phyloP scores from a whole-genome alignment of 2,797 vertebrate genomes.

The Sebastiscus albofasciatus region DNA sequence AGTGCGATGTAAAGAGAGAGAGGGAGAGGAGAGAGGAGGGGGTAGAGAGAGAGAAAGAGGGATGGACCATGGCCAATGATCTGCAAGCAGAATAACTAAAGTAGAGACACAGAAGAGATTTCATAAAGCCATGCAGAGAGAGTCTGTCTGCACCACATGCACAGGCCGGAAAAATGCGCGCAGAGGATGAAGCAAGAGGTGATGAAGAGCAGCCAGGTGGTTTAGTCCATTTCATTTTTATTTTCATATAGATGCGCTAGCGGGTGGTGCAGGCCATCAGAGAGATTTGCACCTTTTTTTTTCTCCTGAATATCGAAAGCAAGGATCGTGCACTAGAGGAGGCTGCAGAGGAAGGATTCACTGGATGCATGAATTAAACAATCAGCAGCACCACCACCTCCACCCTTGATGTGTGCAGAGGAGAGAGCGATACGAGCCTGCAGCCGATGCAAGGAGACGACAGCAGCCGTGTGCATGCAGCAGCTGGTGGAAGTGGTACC shows the following conservation, averaged over 20 bases:
- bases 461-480: slow-evolving; percentile 50
- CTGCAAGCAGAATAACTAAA: slow-evolving; percentile 50
- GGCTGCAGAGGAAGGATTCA: slow-evolving; percentile 21
- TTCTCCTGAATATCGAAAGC: not conserved
- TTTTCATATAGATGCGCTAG: not conserved
- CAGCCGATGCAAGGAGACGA: slow-evolving; percentile 52
- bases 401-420: slow-evolving; percentile 68
- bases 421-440: slow-evolving; percentile 54
- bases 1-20: slow-evolving; percentile 19
- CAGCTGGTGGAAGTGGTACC: slow-evolving; percentile 49
- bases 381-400: not conserved
- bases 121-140: slow-evolving; percentile 19
- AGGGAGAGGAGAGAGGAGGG: not conserved
- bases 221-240: slow-evolving; percentile 18
- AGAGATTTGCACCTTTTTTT: not conserved
- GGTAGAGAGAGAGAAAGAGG: not conserved
- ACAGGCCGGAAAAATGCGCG: not conserved
- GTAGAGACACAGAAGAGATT: slow-evolving; percentile 38
- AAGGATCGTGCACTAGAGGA: slow-evolving; percentile 6
- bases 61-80: slow-evolving; percentile 63
- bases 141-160: not conserved
- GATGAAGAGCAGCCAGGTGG: slow-evolving; percentile 52
- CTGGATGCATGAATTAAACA: slow-evolving; percentile 39
- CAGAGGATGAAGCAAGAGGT: slow-evolving; percentile 34
- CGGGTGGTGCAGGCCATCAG: slow-evolving; percentile 26